Evolutionary conservation across 2,888 invertebrate genomes (phyloP).

Genomic region (Pseudoips prasinana): DNA sequence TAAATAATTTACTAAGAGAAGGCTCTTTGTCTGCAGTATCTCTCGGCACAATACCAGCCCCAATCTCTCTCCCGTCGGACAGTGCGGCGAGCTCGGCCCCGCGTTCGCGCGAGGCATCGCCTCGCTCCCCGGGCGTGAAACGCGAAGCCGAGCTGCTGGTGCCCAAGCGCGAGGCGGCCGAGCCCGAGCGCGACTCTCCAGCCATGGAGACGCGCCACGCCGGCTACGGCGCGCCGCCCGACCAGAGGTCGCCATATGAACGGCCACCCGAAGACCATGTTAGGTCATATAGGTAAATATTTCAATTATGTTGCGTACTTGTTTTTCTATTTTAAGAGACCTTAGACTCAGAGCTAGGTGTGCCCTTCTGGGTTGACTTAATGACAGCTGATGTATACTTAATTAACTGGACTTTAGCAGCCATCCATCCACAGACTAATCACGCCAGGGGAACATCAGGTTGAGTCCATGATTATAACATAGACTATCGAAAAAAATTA

Average conservation of each 20-base stretch:
- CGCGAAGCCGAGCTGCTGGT: constrained; percentile 82
- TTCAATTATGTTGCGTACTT: not conserved
- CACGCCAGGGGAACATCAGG: no score
- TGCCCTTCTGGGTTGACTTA: no score
- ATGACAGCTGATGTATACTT: no score
- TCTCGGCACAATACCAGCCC: constrained; percentile 33
- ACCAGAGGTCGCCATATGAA: constrained; percentile 86
- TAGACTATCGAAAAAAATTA: no score
- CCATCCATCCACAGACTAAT: no score
- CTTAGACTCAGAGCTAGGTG: no score
- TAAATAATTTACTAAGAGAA: no score
- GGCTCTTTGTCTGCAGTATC: constrained; percentile 12
- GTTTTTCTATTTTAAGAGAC: no score
- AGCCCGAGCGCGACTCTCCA: constrained; percentile 87
- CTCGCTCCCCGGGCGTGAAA: constrained; percentile 71
- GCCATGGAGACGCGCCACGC: constrained; percentile 87
- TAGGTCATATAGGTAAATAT: constrained; percentile 76
- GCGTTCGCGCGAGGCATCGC: constrained; percentile 56
- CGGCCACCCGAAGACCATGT: constrained; percentile 84
- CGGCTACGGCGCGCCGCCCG: constrained; percentile 85
- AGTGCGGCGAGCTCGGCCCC: constrained; percentile 16
- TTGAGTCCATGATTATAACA: no score
- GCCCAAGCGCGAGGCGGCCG: constrained; percentile 85
- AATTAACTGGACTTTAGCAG: no score
- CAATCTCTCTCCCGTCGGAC: constrained; percentile 18